Evolutionary conservation across 2,888 invertebrate species (phyloP).

Genomic region (Leuctra nigra): DNA sequence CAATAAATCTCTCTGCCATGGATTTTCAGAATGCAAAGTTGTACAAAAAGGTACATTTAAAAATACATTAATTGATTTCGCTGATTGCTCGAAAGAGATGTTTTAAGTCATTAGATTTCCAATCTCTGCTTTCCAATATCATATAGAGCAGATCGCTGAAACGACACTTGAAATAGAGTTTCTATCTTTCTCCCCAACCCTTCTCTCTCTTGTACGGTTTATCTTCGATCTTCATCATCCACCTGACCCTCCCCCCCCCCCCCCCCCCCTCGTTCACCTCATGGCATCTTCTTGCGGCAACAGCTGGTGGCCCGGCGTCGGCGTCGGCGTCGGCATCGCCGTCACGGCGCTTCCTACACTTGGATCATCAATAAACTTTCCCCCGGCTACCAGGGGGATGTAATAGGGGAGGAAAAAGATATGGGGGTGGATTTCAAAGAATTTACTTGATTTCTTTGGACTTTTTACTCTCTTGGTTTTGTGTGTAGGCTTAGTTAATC

Average conservation of each 20-base stretch:
- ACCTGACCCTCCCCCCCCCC: background rate
- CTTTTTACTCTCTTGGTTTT: background rate
- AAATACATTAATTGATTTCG: too few species aligned
- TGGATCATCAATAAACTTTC: constrained; percentile 25
- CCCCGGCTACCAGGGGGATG: constrained; percentile 6
- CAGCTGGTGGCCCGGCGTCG: constrained; percentile 1
- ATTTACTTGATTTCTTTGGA: constrained; percentile 7
- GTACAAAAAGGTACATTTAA: too few species aligned
- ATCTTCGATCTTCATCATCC: constrained; percentile 9
- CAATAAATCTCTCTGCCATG: too few species aligned
- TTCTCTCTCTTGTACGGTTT: background rate
- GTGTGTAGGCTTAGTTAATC: background rate
- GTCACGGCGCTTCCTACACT: background rate
- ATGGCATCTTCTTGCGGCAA: constrained; percentile 9
- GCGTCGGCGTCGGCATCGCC: background rate
- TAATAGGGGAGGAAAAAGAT: constrained; percentile 19
- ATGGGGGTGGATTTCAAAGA: constrained; percentile 20
- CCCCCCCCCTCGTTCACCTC: background rate
- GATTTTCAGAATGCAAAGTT: too few species aligned
- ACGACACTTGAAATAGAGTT: too few species aligned
- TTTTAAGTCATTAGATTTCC: too few species aligned
- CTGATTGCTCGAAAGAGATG: too few species aligned
- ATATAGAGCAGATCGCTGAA: too few species aligned
- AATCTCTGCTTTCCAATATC: too few species aligned
- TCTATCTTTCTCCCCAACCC: background rate